Evolutionary conservation across 2,113 vertebrate genomes (phyloP), one percentile per base, ranked within the genome.

Genomic region (Onychostoma macrolepis): DNA sequence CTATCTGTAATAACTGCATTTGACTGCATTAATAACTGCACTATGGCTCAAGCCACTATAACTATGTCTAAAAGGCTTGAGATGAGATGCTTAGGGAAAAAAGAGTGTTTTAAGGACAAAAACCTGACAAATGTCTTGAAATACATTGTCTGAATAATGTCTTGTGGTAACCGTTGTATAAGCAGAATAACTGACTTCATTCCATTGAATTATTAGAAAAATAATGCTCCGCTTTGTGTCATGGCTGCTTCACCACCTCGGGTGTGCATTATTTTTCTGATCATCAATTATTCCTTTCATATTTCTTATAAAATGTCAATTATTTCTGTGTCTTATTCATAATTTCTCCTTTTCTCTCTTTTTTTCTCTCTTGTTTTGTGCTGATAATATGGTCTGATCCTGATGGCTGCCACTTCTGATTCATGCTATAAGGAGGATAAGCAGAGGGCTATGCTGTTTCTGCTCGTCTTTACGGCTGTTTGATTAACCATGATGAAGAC

Each of bases 401-500:
- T 77, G 63, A 79, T 74, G 77, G 13, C 24, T 85, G 81, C 7
- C 76, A 43, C 61, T 78, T 7, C 78, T 56, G 26, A 17, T 63
- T 56, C 8, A 38, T 81, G 13, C 30, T 28, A 74, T 79, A 91
- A 93, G 91, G 69, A 79, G 90, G 21, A 67, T 63, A 90, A 87
- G 90, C 88, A 92, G 91, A 92, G 90, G 87, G 90, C 90, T 92
- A 95, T 96, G 95, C 93, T 90, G 92, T 91, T 91, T 87, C 88
- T 86, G 85, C 78, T 86, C 30, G n/a, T 90, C 91, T 86, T 91
- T 87, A 11, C 92, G 85, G 83, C 88, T 86, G 88, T 92, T 86
- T 96, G 94, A 96, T 93, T 94, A 94, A 97, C 92, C 94, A 99
- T 98, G 98, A 96, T 98, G 97, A 98, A 97, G 96, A 97, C 96